phyloP scores from a whole-genome alignment of 1,140 invertebrate genomes.

The Battus philenor region DNA sequence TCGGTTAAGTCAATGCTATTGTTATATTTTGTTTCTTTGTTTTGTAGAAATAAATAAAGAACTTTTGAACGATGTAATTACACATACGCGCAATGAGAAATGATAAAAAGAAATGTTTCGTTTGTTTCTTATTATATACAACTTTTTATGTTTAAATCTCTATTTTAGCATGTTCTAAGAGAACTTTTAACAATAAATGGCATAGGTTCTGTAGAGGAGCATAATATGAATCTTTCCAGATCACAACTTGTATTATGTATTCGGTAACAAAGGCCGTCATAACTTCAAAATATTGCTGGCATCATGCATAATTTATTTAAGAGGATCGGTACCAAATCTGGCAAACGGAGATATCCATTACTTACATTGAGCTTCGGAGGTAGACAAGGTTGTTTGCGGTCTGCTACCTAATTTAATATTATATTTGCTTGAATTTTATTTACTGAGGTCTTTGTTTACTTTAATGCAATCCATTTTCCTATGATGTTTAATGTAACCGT shows the following conservation, averaged over 20 bases:
- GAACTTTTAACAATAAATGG: too few relatives aligned
- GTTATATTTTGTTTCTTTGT: too few relatives aligned
- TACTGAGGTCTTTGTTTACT: neutral
- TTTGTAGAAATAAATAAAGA: too few relatives aligned
- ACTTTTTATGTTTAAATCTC: too few relatives aligned
- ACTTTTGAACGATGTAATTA: too few relatives aligned
- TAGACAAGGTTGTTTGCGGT: conserved; percentile 6
- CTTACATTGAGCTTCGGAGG: conserved; percentile 10
- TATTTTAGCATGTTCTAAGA: too few relatives aligned
- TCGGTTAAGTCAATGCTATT: too few relatives aligned
- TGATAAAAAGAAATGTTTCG: too few relatives aligned
- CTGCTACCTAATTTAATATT: neutral
- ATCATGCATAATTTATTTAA: conserved; percentile 17
- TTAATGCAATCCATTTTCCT: neutral
- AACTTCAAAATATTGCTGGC: conserved; percentile 12
- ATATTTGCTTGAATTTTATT: conserved; percentile 1
- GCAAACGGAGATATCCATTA: conserved; percentile 14
- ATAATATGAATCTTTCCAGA: neutral
- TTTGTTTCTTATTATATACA: too few relatives aligned
- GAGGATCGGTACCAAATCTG: conserved; percentile 14
- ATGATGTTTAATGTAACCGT: too few relatives aligned
- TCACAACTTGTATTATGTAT: conserved; percentile 9
- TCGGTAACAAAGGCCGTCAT: conserved; percentile 13
- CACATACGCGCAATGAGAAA: too few relatives aligned
- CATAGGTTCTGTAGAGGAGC: too few relatives aligned